Evolutionary conservation across 92 coral and sea anemone species (phyloP).

Genomic region (Parazoanthus swiftii): DNA sequence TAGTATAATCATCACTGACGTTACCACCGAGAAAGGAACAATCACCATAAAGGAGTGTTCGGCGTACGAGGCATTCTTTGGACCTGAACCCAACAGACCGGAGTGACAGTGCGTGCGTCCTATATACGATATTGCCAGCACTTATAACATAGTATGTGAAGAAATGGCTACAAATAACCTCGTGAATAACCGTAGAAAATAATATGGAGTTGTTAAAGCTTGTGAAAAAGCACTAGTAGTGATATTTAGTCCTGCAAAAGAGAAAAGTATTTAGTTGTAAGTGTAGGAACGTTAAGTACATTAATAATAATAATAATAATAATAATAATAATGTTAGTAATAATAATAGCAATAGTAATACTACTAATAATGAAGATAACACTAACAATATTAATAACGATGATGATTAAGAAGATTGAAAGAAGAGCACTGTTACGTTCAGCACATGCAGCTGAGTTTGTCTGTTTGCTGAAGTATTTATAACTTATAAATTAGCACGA

Average conservation of each 20-base stretch:
- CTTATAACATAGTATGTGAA: not conserved
- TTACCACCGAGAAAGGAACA: constrained; percentile 93
- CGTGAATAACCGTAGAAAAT: not conserved
- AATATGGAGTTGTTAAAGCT: too few species aligned
- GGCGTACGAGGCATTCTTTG: constrained; percentile 94
- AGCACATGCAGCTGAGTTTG: not conserved
- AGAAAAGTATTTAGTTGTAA: not conserved
- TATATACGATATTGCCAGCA: not conserved
- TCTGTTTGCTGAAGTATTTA: too few species aligned
- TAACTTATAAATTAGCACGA: too few species aligned
- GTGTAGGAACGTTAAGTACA: not conserved
- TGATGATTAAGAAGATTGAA: not conserved
- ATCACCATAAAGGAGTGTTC: constrained; percentile 95
- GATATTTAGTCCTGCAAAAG: not conserved
- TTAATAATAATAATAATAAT: not conserved
- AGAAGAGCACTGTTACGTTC: not conserved
- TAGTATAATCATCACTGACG: constrained; percentile 94
- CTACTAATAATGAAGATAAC: not conserved
- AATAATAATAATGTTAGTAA: not conserved
- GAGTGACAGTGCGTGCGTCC: constrained; percentile 16
- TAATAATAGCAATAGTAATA: not conserved
- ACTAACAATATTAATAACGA: too few species aligned
- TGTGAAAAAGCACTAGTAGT: not conserved
- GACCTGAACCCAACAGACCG: constrained; percentile 56
- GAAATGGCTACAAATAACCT: not conserved